Evolutionary conservation across 1,140 invertebrate species (phyloP).

Genomic region (Bacillus rossius): DNA sequence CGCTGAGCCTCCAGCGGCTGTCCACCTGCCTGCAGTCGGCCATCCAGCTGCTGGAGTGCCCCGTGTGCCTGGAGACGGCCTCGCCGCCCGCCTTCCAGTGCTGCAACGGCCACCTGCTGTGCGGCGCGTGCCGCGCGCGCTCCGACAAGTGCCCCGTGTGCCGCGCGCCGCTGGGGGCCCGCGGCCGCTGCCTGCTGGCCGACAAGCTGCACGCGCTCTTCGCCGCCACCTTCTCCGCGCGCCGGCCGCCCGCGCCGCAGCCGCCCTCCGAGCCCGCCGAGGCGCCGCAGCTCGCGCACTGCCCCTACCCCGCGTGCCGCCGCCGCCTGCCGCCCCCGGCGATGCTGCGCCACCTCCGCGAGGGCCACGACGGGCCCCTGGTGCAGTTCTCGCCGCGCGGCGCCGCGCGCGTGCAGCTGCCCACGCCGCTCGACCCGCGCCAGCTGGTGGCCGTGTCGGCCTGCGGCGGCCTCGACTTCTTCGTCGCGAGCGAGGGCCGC

Average conservation of each 20-base stretch:
- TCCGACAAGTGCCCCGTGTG: slow-evolving; percentile 56
- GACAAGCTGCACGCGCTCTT: slow-evolving; percentile 34
- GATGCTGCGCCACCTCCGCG: background rate
- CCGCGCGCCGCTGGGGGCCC: slow-evolving; percentile 43
- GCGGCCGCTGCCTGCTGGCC: slow-evolving; percentile 49
- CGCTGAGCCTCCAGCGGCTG: slow-evolving; percentile 45
- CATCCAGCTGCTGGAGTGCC: slow-evolving; percentile 54
- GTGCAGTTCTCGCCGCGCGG: background rate
- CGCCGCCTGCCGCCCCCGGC: background rate
- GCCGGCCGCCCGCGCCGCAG: background rate
- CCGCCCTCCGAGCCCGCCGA: background rate
- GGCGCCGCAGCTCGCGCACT: background rate
- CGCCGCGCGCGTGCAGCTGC: background rate
- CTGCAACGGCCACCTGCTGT: slow-evolving; percentile 59
- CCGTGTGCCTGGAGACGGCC: slow-evolving; percentile 52
- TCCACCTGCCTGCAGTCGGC: slow-evolving; percentile 45
- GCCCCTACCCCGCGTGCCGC: background rate
- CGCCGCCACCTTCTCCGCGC: background rate
- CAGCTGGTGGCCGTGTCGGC: background rate
- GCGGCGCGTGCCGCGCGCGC: slow-evolving; percentile 51
- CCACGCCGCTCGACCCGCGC: background rate
- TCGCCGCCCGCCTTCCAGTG: slow-evolving; percentile 57
- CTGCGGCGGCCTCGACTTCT: background rate
- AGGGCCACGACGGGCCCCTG: background rate
- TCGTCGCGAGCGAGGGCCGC: background rate